A percentile compares a stretch with the other conserved stretches of the same genome.
These are phyloP conservation scores for Drosophila mimetica DNA, from an alignment of 2,888 invertebrate genomes.

Conservation along the genomic window DNA sequence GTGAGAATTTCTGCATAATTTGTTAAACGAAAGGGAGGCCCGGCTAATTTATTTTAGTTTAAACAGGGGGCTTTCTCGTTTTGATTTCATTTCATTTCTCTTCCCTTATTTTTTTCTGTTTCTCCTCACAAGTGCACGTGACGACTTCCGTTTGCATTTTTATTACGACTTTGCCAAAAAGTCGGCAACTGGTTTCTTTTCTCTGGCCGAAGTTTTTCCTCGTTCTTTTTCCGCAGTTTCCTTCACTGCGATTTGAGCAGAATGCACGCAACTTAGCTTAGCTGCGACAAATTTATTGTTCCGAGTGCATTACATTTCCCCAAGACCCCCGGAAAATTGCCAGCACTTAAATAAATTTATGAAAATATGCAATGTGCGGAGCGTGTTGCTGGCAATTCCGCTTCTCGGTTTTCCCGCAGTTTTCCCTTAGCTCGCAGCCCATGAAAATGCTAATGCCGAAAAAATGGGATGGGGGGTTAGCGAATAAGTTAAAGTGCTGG, in stretches of 20 bases:
- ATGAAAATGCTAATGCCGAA: conserved; percentile 33
- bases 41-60: conserved; percentile 20
- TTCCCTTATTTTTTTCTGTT: not conserved
- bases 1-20: conserved; percentile 9
- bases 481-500: conserved; percentile 23
- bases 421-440: not conserved
- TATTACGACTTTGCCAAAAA: conserved; percentile 12
- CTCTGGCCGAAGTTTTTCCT: not conserved
- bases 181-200: conserved; percentile 9
- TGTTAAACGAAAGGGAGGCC: not conserved
- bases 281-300: conserved; percentile 35
- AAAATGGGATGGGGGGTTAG: not conserved
- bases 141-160: conserved; percentile 7
- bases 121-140: conserved; percentile 4
- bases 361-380: conserved; percentile 33
- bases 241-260: conserved; percentile 8
- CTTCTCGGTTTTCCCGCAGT: conserved; percentile 4
- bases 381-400: conserved; percentile 30
- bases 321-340: conserved; percentile 17
- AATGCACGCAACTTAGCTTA: conserved; percentile 21
- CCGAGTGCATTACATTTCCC: conserved; percentile 24
- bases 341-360: conserved; percentile 43
- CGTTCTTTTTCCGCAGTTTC: not conserved
- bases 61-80: not conserved
- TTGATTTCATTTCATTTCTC: not conserved